Conservation (phyloP, 2,797 vertebrate genomes). For the Apodemus agrarius region DNA sequence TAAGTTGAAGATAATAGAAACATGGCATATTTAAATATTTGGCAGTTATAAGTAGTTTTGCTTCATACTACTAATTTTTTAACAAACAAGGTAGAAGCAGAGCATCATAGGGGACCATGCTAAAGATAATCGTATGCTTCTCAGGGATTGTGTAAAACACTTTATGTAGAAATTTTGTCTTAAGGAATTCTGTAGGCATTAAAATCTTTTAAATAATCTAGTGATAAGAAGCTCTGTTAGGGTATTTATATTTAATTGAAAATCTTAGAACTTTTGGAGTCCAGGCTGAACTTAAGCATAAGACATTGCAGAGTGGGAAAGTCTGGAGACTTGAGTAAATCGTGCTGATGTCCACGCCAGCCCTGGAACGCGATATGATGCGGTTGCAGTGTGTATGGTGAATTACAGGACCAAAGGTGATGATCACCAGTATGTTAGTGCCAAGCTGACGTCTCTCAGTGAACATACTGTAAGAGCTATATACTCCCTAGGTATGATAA, state of each 20-base stretch:
- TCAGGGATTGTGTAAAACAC: background rate
- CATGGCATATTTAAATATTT: constrained; percentile 49
- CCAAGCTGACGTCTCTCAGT: constrained; percentile 17
- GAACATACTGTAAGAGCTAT: background rate
- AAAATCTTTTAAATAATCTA: constrained; percentile 61
- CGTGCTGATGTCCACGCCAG: background rate
- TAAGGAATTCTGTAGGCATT: background rate
- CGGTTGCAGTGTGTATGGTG: constrained; percentile 11
- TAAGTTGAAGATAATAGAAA: constrained; percentile 34
- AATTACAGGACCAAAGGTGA: constrained; percentile 30
- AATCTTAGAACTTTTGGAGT: constrained; percentile 31
- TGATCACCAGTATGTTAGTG: background rate
- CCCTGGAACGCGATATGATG: constrained; percentile 30
- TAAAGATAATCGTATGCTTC: constrained; percentile 16
- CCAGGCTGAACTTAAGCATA: constrained; percentile 47
- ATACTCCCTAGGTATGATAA: constrained; percentile 28
- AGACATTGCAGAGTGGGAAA: constrained; percentile 22
- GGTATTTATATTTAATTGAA: constrained; percentile 53
- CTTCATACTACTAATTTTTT: constrained; percentile 44
- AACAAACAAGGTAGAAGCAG: constrained; percentile 23
- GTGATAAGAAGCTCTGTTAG: background rate
- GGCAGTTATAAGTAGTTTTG: constrained; percentile 31
- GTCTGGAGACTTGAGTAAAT: background rate
- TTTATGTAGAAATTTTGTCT: background rate
- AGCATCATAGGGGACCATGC: background rate